Percentiles rank a stretch among this genome's conserved stretches.
phyloP scores from a whole-genome alignment of 1,140 invertebrate species.

The Lucilia cuprina region DNA sequence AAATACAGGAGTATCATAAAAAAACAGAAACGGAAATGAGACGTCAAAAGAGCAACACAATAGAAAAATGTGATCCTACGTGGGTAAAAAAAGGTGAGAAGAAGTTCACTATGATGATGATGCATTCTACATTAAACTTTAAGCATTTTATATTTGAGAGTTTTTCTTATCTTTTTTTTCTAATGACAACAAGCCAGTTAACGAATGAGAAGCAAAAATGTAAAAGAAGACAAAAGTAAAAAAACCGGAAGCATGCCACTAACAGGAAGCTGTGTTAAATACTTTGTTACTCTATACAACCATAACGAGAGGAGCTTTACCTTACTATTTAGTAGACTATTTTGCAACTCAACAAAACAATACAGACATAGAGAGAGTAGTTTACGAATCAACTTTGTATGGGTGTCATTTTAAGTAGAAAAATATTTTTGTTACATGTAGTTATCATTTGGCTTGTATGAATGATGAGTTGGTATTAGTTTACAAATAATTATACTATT shows the following conservation, averaged over 20 bases:
- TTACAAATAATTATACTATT: too few relatives aligned
- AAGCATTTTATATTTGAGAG: too few relatives aligned
- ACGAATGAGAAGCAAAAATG: not conserved
- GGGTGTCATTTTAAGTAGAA: not conserved
- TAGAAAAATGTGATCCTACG: not conserved
- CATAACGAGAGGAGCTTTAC: not conserved
- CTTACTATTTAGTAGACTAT: not conserved
- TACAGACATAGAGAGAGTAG: too few relatives aligned
- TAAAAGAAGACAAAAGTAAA: not conserved
- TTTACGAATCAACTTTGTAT: not conserved
- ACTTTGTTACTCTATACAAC: not conserved
- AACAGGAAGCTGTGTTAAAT: conserved; percentile 25
- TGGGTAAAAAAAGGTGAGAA: not conserved
- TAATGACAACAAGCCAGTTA: not conserved
- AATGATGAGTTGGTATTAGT: too few relatives aligned
- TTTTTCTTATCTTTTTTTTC: too few relatives aligned
- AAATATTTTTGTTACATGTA: not conserved
- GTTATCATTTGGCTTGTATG: too few relatives aligned
- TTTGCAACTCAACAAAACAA: not conserved
- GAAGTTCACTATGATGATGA: not conserved
- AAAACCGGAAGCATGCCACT: conserved; percentile 5
- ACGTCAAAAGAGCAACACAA: not conserved
- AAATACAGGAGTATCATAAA: too few relatives aligned
- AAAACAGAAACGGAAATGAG: not conserved
- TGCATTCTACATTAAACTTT: too few relatives aligned